Evolutionary conservation across 2,888 invertebrate species (phyloP).

Genomic region (Stratiomys singularior): DNA sequence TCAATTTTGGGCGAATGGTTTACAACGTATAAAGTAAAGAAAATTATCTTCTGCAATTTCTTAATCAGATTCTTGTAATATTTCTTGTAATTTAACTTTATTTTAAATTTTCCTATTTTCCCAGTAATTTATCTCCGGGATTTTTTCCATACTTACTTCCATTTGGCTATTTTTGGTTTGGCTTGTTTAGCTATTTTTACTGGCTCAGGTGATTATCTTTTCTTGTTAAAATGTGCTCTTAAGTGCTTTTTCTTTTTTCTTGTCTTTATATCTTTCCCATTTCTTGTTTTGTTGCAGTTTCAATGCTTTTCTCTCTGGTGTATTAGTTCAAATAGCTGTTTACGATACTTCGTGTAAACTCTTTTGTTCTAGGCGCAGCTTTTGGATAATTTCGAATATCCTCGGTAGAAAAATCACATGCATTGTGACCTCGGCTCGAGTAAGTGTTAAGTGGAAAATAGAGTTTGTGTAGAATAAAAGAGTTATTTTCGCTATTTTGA

Average conservation of each 20-base stretch:
- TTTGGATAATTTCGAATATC: constrained; percentile 2
- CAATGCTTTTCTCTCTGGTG: constrained; percentile 5
- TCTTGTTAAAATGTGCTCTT: neutral
- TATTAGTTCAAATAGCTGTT: neutral
- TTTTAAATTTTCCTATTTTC: too few relatives aligned
- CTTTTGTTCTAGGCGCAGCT: neutral
- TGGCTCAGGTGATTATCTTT: neutral
- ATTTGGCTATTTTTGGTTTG: neutral
- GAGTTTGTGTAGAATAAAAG: neutral
- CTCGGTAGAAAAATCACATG: neutral
- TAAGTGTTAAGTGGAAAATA: neutral
- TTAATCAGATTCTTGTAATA: neutral
- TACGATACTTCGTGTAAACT: too few relatives aligned
- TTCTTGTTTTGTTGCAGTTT: neutral
- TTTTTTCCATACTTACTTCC: too few relatives aligned
- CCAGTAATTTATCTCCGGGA: too few relatives aligned
- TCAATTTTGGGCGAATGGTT: neutral
- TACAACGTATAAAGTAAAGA: neutral
- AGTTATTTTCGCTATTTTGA: neutral
- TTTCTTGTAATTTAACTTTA: neutral
- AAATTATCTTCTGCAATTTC: neutral
- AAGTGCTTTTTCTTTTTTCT: neutral
- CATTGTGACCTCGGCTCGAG: constrained; percentile 20
- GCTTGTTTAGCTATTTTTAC: neutral
- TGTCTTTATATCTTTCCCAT: too few relatives aligned